Base-by-base conservation (phyloP, 2,888 invertebrate species). In the Troilus luridus region DNA sequence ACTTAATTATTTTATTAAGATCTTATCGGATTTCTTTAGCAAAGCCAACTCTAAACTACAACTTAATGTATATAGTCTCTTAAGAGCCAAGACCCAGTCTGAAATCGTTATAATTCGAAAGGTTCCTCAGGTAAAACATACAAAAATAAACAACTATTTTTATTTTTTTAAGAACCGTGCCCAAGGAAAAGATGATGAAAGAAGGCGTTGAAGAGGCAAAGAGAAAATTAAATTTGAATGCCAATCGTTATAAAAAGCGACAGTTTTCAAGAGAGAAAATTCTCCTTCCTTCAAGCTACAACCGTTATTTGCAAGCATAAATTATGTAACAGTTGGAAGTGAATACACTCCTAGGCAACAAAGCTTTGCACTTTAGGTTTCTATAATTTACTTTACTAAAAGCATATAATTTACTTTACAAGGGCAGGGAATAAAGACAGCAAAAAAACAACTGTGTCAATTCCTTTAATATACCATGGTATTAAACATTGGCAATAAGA, bases 251-350 rank as follows among this genome's bases (percentile, higher is more conserved):
- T 77, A 77, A 77, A 77, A 27, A 77, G 72, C 17, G 72, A 77
- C 72, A 77, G 72, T 88, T 88, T 88, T 88, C 60, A 27, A 89
- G 54, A 89, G 41, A 41, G 60, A 89, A 64, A 64, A 9, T 64
- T 64, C 11, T 56, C 62, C 62, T 89, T 89, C 64, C 64, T 88
- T 88, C 88, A 41, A 41, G 88, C 27, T 41, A 77, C 72, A 77
- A 41, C 27, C 72, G 17, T 41, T 27, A 41, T 77, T 77, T 27
- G 72, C 72, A 77, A 77, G 72, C 41, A 41, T 77, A 77, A 77
- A 77, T 77, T 41, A 77, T 77, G 19, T 24, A 77, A 19, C 27
- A 17, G 72, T 41, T 11, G 6, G 41, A 27, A 77, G 72, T 41
- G 27, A 77, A 77, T 17, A 77, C 72, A 67, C 6, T 27, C 67